Percentiles rank a stretch among this genome's conserved stretches.
Conservation (phyloP, 2,797 vertebrate genomes). For the Serranus cabrilla region DNA sequence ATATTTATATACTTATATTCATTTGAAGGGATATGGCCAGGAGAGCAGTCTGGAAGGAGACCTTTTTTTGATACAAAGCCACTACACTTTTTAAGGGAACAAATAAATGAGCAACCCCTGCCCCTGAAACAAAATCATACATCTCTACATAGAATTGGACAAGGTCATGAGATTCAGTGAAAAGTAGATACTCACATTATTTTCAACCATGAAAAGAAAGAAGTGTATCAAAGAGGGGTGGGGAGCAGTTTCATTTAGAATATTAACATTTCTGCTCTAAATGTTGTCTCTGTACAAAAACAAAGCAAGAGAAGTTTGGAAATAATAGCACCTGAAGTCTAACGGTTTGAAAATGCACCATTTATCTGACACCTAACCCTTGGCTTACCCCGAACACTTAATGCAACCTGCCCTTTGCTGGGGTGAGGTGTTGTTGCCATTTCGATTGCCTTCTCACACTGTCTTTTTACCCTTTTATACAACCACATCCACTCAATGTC, state of each 20-base stretch:
- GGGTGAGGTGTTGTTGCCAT: conserved; percentile 65
- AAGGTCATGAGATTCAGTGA: conserved; percentile 70
- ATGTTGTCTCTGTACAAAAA: conserved; percentile 81
- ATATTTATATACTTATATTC: conserved; percentile 87
- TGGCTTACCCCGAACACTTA: conserved; percentile 48
- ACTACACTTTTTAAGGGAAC: conserved; percentile 67
- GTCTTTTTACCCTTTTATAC: conserved; percentile 46
- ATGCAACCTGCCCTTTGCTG: conserved; percentile 60
- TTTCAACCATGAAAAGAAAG: conserved; percentile 60
- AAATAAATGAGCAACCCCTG: conserved; percentile 56
- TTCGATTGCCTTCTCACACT: conserved; percentile 74
- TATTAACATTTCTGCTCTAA: conserved; percentile 75
- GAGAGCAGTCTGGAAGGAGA: conserved; percentile 62
- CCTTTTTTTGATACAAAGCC: conserved; percentile 66
- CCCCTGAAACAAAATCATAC: conserved; percentile 53
- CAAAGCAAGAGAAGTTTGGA: conserved; percentile 77
- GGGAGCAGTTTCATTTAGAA: conserved; percentile 65
- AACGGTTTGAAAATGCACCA: conserved; percentile 78
- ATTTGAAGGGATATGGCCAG: conserved; percentile 78
- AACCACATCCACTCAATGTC: conserved; percentile 39
- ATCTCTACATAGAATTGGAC: conserved; percentile 68
- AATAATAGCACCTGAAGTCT: conserved; percentile 88
- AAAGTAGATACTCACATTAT: conserved; percentile 66
- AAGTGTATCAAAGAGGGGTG: conserved; percentile 71
- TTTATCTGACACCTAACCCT: conserved; percentile 56